Base-by-base conservation (phyloP, 2,797 vertebrate species). In the Scyliorhinus canicula region DNA sequence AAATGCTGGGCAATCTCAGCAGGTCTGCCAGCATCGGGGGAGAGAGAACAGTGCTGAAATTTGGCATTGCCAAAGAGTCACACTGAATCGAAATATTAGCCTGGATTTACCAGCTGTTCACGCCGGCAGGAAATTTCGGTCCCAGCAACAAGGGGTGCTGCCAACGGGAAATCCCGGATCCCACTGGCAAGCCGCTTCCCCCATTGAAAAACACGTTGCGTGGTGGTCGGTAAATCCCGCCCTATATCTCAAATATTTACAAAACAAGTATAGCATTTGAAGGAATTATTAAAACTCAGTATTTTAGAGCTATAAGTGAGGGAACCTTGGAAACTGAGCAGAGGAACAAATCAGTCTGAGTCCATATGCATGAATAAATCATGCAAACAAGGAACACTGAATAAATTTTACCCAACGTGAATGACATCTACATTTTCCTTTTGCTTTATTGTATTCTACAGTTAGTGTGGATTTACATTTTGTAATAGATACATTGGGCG, bases 311-410 rank as follows among this genome's bases (percentile, higher is more conserved):
- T 40, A 60, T 90, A 90, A 47, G 31, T 60, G n/a, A 60, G 57
- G 88, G 60, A 91, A 65, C 40, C 26, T 91, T 40, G n/a, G 57
- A 65, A n/a, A 52, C 40, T 44, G n/a, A 63, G 24, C 60, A 65
- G n/a, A 91, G 60, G 1, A 91, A 44, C 88, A 65, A 65, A 65
- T 57, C 55, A 60, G 40, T 65, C 57, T 24, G 24, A 91, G 21
- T n/a, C 26, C 88, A 91, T 12, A 28, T 7, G 9, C 88, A 44
- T 44, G n/a, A 91, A 91, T 91, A 91, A 91, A 91, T 91, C 65
- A 91, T 91, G 88, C 88, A 91, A 44, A 91, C 24, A 91, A 65
- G 12, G 88, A 91, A 91, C 60, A 65, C n/a, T 91, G 57, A 65
- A 91, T 65, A 91, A 44, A 65, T 65, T 40, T 91, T 28, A 47